Base-by-base conservation (phyloP, 1,140 invertebrate species). In the Berghia stephanieae region DNA sequence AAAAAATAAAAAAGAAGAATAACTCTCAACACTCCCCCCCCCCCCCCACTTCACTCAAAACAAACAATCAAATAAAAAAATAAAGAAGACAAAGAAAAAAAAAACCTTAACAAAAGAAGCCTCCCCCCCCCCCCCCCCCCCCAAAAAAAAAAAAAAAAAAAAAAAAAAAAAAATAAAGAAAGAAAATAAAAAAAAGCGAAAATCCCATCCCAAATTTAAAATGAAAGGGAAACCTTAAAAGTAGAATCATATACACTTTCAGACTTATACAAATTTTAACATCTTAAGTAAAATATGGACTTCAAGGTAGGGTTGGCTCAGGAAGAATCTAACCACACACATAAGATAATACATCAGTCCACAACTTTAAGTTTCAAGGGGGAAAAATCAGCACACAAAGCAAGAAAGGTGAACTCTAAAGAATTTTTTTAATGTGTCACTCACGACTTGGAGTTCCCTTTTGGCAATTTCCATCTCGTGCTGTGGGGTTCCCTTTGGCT, bases 391-490 rank as follows among this genome's bases (percentile, higher is more conserved):
- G 46, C 46, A 49, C 46, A n/a, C 46, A 49, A 49, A n/a, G 13
- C 10, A 49, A n/a, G 13, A 49, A 49, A 13, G n/a, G 46, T 49
- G 13, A 49, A 13, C 46, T n/a, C 46, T 13, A 49, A 49, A 13
- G 13, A 13, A n/a, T 49, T n/a, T n/a, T 31, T 21, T 31, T 6
- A 73, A 69, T 27, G 13, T 31, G 27, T 8, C 24, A 85, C 86
- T 81, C 82, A 89, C 87, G 44, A 87, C 83, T 77, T 86, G 84
- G 46, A 89, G 76, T 76, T 89, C 87, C 76, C 82, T 82, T 44
- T 80, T 79, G 10, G 87, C 87, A 6, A 86, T 84, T 43, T 84
- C 84, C 86, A 88, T 89, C 68, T 89, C 87, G 46, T 87, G 82
- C 74, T 89, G 86, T 18, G 87, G 86, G 0, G 84, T 83, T 8